phyloP scores from a whole-genome alignment of 2,113 vertebrate genomes.

The Greenwoodochromis staneri region DNA sequence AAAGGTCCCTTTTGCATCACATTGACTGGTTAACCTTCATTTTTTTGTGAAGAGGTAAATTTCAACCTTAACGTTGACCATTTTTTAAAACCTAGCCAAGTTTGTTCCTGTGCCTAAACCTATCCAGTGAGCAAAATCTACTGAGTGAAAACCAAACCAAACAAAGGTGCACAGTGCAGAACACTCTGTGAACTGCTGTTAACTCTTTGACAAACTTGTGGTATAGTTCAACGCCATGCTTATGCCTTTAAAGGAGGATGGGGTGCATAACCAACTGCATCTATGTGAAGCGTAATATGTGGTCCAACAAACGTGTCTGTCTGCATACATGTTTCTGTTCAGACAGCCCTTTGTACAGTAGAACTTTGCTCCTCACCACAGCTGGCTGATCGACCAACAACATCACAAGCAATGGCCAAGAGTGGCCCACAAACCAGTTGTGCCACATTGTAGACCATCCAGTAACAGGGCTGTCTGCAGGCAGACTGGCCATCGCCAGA shows the following conservation, averaged over 20 bases:
- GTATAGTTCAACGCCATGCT: not conserved
- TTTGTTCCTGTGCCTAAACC: not conserved
- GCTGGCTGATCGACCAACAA: not conserved
- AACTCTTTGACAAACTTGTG: not conserved
- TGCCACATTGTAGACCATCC: not conserved
- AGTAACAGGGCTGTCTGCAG: not conserved
- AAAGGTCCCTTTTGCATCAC: not conserved
- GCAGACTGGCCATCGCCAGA: not conserved
- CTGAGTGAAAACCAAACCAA: not conserved
- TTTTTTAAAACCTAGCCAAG: not conserved
- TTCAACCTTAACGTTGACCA: not conserved
- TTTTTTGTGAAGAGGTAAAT: not conserved
- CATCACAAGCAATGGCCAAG: not conserved
- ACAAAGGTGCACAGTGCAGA: not conserved
- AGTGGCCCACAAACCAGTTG: not conserved
- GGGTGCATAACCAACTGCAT: not conserved
- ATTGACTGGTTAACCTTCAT: not conserved
- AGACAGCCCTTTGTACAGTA: not conserved
- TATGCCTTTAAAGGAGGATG: not conserved
- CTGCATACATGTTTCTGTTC: not conserved
- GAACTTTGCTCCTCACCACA: not conserved
- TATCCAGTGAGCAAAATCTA: not conserved
- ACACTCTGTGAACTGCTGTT: not conserved
- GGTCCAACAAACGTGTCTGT: not conserved
- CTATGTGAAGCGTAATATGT: not conserved